Evolutionary conservation across 2,113 vertebrate species (phyloP), one percentile per base, ranked within the genome.

Genomic region (Crotalus helleri): DNA sequence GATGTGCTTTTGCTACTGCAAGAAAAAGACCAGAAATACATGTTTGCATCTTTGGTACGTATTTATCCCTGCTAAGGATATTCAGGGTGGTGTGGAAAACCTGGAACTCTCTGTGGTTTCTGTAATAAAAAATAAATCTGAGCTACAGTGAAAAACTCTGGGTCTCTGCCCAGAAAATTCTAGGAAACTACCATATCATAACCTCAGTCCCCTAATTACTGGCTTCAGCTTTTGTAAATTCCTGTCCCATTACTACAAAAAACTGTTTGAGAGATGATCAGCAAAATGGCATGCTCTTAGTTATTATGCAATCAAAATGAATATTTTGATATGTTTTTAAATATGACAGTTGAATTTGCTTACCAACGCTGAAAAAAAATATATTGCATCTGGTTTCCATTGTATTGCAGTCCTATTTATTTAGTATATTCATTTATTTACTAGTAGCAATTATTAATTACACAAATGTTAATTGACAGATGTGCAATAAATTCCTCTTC

Each of bases 11-110:
- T 99, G 90, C 96, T 99, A 49, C 96, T 99, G 4, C 99, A 99
- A 96, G 99, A 99, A 89, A 99, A 99, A 95, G 99, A 99, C 95
- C 99, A 99, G 97, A 98, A 98, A 97, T 99, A 98, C 0, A 95
- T 97, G 0, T 99, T 99, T 95, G 98, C 99, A 1, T 98, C 98
- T 1, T 98, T 99, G 98, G 99, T 99, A 95, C 0, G 91, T 92
- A 49, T 86, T 81, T 44, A 21, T 81, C 74, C 4, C 74, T 81
- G 74, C 7, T 44, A 44, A 81, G 74, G 74, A 81, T 81, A 81
- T 33, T 7, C 74, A 81, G 74, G 17, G 74, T 81, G 6, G 7
- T 81, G 33, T 81, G n/a, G 74, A 81, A 81, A 39, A 81, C 33
- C 13, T 81, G 33, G 17, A 39, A 44, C 74, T 21, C 7, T 39